A percentile compares a stretch with the other conserved stretches of the same genome.
phyloP scores from a whole-genome alignment of 2,797 vertebrate species.

The Tadarida brasiliensis region DNA sequence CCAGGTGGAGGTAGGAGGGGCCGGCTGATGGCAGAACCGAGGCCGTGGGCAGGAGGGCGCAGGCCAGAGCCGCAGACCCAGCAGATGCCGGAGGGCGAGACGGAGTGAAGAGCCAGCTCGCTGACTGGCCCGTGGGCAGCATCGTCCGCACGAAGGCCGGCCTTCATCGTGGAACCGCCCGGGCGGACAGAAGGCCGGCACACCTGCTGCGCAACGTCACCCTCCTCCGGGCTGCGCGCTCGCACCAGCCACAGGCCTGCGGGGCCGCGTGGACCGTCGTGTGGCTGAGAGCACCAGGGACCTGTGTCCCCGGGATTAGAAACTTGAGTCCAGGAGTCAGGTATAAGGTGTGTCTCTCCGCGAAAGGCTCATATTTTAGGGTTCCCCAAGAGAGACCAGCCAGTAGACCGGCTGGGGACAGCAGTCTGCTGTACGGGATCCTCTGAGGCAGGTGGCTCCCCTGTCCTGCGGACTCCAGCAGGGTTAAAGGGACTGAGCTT shows the following conservation, averaged over 20 bases:
- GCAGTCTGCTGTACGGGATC: not conserved
- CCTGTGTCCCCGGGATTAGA: not conserved
- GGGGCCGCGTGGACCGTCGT: fast-evolving
- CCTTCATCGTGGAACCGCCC: not conserved
- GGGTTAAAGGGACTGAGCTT: not conserved
- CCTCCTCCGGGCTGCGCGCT: not conserved
- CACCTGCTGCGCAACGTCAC: not conserved
- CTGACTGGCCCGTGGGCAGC: not conserved
- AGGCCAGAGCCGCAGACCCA: not conserved
- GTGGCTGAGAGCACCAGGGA: not conserved
- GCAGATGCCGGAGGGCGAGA: not conserved
- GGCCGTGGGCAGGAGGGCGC: not conserved
- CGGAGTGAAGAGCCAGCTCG: not conserved
- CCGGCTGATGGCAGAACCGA: not conserved
- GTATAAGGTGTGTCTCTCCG: not conserved
- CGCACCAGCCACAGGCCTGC: no score
- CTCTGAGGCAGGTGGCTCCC: not conserved
- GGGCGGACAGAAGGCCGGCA: no score
- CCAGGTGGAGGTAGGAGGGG: not conserved
- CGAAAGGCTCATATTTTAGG: not conserved
- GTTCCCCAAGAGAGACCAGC: not conserved
- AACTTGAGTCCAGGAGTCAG: not conserved
- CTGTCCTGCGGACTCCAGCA: not conserved
- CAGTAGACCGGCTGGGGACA: not conserved
- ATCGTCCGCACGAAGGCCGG: not conserved